Evolutionary conservation across 2,888 invertebrate species (phyloP).

Genomic region (Nyleta sp.): DNA sequence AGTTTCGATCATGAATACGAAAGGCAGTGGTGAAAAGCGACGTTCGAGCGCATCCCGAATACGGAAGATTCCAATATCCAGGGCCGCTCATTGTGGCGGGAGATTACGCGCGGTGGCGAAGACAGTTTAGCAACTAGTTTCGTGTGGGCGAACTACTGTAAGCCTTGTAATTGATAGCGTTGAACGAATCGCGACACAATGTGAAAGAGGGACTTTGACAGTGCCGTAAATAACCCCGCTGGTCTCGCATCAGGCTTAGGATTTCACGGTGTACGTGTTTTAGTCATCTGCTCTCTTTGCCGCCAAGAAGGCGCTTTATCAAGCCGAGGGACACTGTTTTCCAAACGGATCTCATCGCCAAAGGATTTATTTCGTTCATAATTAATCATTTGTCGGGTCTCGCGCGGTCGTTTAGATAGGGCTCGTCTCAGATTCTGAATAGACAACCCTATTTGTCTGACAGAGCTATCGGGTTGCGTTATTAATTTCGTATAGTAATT

Average conservation of each 20-base stretch:
- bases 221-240: conserved; percentile 69
- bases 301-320: conserved; percentile 61
- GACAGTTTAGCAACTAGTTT: conserved; percentile 72
- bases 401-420: conserved; percentile 45
- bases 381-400: conserved; percentile 61
- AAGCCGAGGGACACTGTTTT: conserved; percentile 61
- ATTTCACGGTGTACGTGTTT: conserved; percentile 60
- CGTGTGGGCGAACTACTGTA: conserved; percentile 70
- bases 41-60: conserved; percentile 7
- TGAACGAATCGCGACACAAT: conserved; percentile 64
- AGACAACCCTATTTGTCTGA: conserved; percentile 55
- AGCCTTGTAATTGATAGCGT: conserved; percentile 76
- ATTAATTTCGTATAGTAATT: conserved; percentile 51
- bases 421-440: conserved; percentile 51
- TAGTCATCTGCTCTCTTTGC: conserved; percentile 62
- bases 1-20: conserved; percentile 45
- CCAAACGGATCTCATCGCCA: conserved; percentile 55
- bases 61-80: conserved; percentile 67
- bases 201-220: conserved; percentile 70
- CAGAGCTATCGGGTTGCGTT: conserved; percentile 51
- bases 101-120: conserved; percentile 53
- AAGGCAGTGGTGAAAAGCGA: background rate
- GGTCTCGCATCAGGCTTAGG: conserved; percentile 52
- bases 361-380: conserved; percentile 61
- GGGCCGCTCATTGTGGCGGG: conserved; percentile 16